Conservation (phyloP, 2,797 vertebrate genomes). For the Aphelocoma californica region DNA sequence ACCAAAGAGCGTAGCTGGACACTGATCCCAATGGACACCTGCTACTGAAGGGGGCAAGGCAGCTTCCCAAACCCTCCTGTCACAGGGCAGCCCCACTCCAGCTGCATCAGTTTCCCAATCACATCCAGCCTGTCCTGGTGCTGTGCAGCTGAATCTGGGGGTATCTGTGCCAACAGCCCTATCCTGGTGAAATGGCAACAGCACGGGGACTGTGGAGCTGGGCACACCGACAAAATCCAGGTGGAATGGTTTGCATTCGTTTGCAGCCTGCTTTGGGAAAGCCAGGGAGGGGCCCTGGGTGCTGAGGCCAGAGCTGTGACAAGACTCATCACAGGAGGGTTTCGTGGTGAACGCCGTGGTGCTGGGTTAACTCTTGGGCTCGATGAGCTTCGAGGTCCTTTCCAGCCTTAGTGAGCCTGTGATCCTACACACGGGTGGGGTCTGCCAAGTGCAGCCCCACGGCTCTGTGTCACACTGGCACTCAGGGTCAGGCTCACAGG, state of each 20-base stretch:
- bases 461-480: accelerated
- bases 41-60: neutral
- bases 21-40: neutral
- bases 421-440: accelerated
- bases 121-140: neutral
- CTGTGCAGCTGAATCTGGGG: accelerated
- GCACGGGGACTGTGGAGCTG: neutral
- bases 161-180: accelerated
- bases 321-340: accelerated
- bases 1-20: neutral
- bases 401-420: neutral
- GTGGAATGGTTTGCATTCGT: accelerated
- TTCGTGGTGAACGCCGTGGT: neutral
- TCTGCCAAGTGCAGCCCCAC: neutral
- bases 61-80: neutral
- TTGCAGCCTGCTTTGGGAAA: neutral
- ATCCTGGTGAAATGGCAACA: neutral
- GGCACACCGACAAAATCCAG: neutral
- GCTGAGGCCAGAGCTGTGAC: neutral
- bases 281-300: neutral
- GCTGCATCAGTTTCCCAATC: accelerated
- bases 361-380: neutral
- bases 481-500: neutral
- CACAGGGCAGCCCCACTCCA: accelerated
- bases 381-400: accelerated